These are phyloP conservation scores for Crocidura indochinensis DNA, from an alignment of 2,797 vertebrate species.

Conservation along the genomic window DNA sequence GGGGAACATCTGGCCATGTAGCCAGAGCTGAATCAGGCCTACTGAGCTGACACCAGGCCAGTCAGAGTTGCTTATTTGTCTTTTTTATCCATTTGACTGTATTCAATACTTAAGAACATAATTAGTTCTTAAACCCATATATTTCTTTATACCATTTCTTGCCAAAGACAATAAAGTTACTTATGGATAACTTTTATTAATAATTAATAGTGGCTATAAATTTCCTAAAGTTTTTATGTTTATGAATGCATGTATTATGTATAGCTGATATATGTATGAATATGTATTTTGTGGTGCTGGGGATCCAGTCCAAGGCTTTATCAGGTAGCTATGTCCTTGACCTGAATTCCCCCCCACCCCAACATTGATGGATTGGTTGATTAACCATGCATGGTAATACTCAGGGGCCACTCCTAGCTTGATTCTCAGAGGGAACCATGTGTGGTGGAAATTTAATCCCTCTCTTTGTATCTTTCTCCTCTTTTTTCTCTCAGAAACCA, in stretches of 20 bases:
- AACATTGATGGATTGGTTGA: no score
- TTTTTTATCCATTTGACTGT: constrained; percentile 6
- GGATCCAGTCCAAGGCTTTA: no score
- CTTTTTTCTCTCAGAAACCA: background rate
- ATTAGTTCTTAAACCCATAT: background rate
- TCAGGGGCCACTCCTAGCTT: no score
- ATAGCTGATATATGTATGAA: no score
- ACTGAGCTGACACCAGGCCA: background rate
- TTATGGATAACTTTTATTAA: background rate
- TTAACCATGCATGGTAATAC: no score
- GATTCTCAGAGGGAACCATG: no score
- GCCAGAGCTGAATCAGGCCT: background rate
- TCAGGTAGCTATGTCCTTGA: no score
- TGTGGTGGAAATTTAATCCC: no score
- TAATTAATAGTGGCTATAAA: constrained; percentile 36
- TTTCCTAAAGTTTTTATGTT: background rate
- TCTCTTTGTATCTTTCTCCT: background rate
- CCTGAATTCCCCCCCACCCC: no score
- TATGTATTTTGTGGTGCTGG: no score
- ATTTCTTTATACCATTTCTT: background rate
- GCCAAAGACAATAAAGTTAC: background rate
- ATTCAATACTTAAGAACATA: constrained; percentile 37
- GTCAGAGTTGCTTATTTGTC: background rate
- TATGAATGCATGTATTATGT: no score
- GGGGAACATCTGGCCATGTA: background rate